These are phyloP conservation scores for Blastobasis adustella DNA, from an alignment of 2,888 invertebrate genomes.

Conservation along the genomic window DNA sequence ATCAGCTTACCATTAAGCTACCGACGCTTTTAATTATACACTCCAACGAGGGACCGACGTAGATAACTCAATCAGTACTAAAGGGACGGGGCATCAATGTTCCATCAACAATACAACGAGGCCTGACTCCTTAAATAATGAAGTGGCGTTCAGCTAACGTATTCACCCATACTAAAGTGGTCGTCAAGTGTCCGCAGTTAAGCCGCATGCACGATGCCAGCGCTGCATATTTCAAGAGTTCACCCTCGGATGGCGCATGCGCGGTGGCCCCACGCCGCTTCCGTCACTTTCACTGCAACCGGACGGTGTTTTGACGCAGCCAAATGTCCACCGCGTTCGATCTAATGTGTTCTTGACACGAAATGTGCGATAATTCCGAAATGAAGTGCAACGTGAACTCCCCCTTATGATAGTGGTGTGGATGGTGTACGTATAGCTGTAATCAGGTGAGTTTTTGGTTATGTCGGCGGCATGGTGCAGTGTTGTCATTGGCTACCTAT, in stretches of 20 bases:
- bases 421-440: slow-evolving; percentile 21
- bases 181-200: neutral
- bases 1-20: too few relatives aligned
- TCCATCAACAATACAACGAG: too few relatives aligned
- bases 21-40: too few relatives aligned
- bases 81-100: too few relatives aligned
- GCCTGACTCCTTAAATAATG: too few relatives aligned
- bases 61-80: too few relatives aligned
- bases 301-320: slow-evolving; percentile 62
- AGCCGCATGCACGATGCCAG: too few relatives aligned
- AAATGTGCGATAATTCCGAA: slow-evolving; percentile 49
- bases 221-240: slow-evolving; percentile 13
- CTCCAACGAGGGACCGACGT: too few relatives aligned
- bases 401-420: slow-evolving; percentile 64
- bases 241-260: slow-evolving; percentile 58
- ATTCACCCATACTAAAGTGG: neutral
- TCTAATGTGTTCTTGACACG: slow-evolving; percentile 70
- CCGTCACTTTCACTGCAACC: slow-evolving; percentile 51
- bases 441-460: slow-evolving; percentile 45
- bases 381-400: slow-evolving; percentile 51
- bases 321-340: slow-evolving; percentile 47
- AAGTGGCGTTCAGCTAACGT: too few relatives aligned
- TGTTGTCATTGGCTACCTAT: slow-evolving; percentile 22
- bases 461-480: slow-evolving; percentile 19
- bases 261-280: slow-evolving; percentile 62